phyloP scores from a whole-genome alignment of 2,113 vertebrate species.

The Haplotaxodon microlepis region DNA sequence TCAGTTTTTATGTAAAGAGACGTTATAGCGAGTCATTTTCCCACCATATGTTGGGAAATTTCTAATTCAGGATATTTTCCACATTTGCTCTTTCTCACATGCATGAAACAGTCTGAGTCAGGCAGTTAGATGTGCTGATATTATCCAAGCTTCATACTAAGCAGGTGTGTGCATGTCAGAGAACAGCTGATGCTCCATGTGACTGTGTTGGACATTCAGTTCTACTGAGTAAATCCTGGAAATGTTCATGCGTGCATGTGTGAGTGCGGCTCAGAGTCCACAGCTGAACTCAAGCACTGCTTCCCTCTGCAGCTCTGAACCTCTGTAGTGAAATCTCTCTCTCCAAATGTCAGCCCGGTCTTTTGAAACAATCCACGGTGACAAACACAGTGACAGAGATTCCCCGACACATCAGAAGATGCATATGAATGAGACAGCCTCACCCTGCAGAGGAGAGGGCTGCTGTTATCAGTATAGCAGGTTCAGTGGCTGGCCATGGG shows the following conservation, averaged over 20 bases:
- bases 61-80: background rate
- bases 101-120: background rate
- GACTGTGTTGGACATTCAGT: background rate
- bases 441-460: constrained; percentile 2
- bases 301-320: background rate
- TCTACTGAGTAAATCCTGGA: background rate
- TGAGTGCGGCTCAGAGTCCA: background rate
- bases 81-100: background rate
- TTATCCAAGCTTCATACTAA: background rate
- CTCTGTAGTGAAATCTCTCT: background rate
- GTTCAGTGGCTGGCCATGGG: constrained; percentile 26
- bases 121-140: background rate
- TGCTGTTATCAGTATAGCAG: constrained; percentile 23
- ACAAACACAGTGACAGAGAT: constrained; percentile 27
- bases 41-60: background rate
- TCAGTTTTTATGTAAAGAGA: background rate
- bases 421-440: constrained; percentile 35
- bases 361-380: constrained; percentile 18
- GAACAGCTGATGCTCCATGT: background rate
- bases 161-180: background rate
- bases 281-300: background rate
- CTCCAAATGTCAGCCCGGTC: constrained; percentile 36
- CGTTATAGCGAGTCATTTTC: background rate
- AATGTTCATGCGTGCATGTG: background rate
- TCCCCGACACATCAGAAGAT: constrained; percentile 7